These are phyloP conservation scores for Paratrypauchen microcephalus DNA, from an alignment of 2,797 vertebrate species.

Conservation along the genomic window DNA sequence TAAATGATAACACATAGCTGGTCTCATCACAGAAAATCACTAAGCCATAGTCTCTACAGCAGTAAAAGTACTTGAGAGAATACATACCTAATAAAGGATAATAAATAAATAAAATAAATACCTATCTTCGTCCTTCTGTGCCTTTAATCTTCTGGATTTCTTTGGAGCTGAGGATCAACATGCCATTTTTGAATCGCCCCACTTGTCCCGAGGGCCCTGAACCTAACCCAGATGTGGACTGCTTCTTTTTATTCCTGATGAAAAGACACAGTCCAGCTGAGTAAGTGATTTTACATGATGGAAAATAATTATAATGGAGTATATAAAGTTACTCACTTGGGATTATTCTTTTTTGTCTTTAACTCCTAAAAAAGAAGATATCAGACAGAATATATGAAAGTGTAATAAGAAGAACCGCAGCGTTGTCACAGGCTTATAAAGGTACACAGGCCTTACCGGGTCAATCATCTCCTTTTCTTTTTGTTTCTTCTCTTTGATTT, in stretches of 20 bases:
- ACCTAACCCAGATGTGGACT: constrained; percentile 66
- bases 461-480: constrained; percentile 71
- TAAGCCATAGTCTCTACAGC: neutral
- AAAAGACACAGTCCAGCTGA: constrained; percentile 3
- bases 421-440: neutral
- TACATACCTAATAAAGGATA: no score
- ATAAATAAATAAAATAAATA: no score
- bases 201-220: constrained; percentile 82
- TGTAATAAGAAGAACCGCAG: neutral
- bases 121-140: constrained; percentile 47
- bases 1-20: neutral
- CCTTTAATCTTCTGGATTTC: constrained; percentile 91
- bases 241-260: constrained; percentile 78
- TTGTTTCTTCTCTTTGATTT: constrained; percentile 82
- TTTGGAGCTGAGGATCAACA: constrained; percentile 84
- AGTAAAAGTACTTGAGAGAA: neutral
- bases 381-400: constrained; percentile 6
- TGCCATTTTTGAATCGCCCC: constrained; percentile 92
- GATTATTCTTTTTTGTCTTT: constrained; percentile 82
- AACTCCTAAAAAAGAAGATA: constrained; percentile 56
- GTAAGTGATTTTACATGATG: neutral
- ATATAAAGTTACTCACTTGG: constrained; percentile 70
- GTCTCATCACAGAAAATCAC: neutral
- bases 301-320: neutral
- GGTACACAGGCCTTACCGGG: constrained; percentile 67